These are phyloP conservation scores for Drosophila burlai DNA, from an alignment of 1,140 invertebrate genomes.

Conservation along the genomic window DNA sequence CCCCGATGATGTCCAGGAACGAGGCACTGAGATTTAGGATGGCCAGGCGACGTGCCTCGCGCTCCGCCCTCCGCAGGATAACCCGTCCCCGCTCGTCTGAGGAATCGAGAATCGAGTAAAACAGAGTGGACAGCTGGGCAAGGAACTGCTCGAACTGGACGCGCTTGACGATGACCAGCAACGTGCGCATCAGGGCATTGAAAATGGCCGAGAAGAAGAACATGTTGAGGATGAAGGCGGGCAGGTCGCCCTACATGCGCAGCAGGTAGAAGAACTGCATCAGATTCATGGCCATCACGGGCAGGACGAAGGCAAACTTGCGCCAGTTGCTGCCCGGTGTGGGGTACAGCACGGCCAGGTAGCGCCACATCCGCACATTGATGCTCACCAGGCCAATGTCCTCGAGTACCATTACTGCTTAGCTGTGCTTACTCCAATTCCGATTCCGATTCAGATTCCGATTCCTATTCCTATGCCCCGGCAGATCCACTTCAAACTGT, in stretches of 20 bases:
- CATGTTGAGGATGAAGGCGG: constrained; percentile 73
- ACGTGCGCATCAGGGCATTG: constrained; percentile 71
- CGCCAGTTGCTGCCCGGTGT: constrained; percentile 55
- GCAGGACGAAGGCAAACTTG: constrained; percentile 68
- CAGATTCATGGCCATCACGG: constrained; percentile 64
- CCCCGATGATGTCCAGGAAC: constrained; percentile 66
- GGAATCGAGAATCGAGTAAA: constrained; percentile 36
- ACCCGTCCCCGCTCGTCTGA: constrained; percentile 20
- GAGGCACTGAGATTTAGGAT: constrained; percentile 71
- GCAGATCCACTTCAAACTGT: constrained; percentile 62
- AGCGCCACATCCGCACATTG: constrained; percentile 73
- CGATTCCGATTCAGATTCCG: not conserved
- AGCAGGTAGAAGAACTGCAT: constrained; percentile 77
- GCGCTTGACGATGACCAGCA: constrained; percentile 66
- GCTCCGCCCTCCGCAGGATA: constrained; percentile 42
- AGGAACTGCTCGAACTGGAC: constrained; percentile 53
- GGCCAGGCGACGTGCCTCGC: constrained; percentile 51
- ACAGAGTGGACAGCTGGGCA: constrained; percentile 43
- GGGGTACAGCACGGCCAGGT: constrained; percentile 65
- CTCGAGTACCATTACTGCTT: constrained; percentile 28
- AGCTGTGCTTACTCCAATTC: constrained; percentile 1
- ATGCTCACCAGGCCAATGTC: constrained; percentile 72
- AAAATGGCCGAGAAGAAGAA: constrained; percentile 79
- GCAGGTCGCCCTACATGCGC: constrained; percentile 71
- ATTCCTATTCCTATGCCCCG: constrained; percentile 5